Percentiles rank a stretch among this genome's conserved stretches.
Evolutionary conservation across 2,888 invertebrate species (phyloP).

Genomic region (Sclerodermus sp.): DNA sequence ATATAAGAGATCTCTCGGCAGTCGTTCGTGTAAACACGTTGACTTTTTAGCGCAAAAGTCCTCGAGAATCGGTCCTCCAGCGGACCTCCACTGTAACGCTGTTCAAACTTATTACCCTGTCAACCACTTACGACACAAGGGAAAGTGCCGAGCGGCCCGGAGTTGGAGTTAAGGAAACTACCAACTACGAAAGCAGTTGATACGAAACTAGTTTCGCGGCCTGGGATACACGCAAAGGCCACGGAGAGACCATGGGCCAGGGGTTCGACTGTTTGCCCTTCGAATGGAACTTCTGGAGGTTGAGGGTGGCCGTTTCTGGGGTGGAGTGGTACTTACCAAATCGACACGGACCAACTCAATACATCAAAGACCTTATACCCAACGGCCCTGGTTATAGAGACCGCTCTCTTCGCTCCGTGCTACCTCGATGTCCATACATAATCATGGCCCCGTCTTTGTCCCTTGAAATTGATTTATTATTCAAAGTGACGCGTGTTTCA

Average conservation of each 20-base stretch:
- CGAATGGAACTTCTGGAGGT: constrained; percentile 40
- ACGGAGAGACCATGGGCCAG: constrained; percentile 7
- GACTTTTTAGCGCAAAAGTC: neutral
- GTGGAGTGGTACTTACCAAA: constrained; percentile 50
- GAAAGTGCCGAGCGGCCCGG: constrained; percentile 19
- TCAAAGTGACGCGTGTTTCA: constrained; percentile 58
- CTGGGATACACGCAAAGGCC: constrained; percentile 36
- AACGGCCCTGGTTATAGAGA: constrained; percentile 36
- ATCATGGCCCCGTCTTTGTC: constrained; percentile 56
- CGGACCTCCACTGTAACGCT: neutral
- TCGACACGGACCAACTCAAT: constrained; percentile 53
- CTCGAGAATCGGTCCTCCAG: neutral
- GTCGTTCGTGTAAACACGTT: no score
- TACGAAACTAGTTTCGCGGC: constrained; percentile 49
- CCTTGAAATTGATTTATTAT: constrained; percentile 58
- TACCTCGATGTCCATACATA: constrained; percentile 54
- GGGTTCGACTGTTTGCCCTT: constrained; percentile 37
- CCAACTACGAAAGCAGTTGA: constrained; percentile 36
- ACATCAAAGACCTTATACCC: constrained; percentile 54
- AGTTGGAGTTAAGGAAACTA: constrained; percentile 33
- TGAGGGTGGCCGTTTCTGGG: constrained; percentile 37
- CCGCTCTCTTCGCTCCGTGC: constrained; percentile 31
- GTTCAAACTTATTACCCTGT: constrained; percentile 21
- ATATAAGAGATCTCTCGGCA: no score
- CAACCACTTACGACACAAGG: constrained; percentile 25